Base-by-base conservation (phyloP, 2,888 invertebrate species). In the Coleophora flavipennella region DNA sequence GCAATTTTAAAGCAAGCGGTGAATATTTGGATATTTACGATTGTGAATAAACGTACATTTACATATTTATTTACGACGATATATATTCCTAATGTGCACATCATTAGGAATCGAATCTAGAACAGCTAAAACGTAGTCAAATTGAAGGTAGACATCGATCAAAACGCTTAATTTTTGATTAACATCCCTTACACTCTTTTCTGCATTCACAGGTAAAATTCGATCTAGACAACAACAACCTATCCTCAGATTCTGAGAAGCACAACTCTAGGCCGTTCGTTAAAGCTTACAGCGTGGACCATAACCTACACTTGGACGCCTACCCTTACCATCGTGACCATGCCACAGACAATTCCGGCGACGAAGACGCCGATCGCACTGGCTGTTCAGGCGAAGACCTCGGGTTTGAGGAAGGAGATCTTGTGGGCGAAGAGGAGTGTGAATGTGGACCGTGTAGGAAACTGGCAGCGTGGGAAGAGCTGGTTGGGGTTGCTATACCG, bases 401-500 rank as follows among this genome's bases (percentile, higher is more conserved):
- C 1, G 79, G 80, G 27, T 81, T 81, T 41, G 80, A 80, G 42
- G 79, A 79, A 28, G 79, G 76, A 2, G 73, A 72, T n/a, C 13
- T 55, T 25, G 51, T 52, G 3, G 62, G 50, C 3, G 74, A 75
- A 28, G 64, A 62, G 11, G 74, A 72, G 40, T 85, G 85, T 33
- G 60, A 58, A 0, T 77, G 86, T 35, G 69, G 52, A 0, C 67
- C 79, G 0, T 84, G 84, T 36, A 50, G 55, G 13, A 51, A 74
- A 7, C 73, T 86, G 10, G 74, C 78, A 1, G 67, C 88, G 9
- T 92, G 92, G 92, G 92, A 92, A 65, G 91, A 92, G 56, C 89
- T 93, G 57, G 90, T 91, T 1, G 85, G 87, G 12, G 92, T 92
- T 0, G 92, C 92, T 1, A 89, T 92, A 31, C 92, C 92, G 54